These are phyloP conservation scores for Apodemia zela DNA, from an alignment of 2,888 invertebrate genomes.

Conservation along the genomic window DNA sequence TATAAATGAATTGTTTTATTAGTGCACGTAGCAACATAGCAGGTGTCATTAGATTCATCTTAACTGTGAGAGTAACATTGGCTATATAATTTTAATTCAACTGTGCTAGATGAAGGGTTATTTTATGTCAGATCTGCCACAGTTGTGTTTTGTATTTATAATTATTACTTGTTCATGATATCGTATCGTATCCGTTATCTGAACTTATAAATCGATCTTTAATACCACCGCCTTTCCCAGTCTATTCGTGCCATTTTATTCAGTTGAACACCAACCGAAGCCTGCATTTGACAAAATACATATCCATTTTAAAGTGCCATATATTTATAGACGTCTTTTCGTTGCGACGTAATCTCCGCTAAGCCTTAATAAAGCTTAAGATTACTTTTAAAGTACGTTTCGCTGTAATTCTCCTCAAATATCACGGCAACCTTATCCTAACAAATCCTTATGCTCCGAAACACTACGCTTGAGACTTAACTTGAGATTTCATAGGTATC, in stretches of 20 bases:
- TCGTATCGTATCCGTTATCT: not conserved
- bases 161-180: not conserved
- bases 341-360: not conserved
- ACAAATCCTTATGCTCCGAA: not conserved
- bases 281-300: slow-evolving; percentile 1
- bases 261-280: not conserved
- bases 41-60: too few species aligned
- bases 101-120: too few species aligned
- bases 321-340: not conserved
- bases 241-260: not conserved
- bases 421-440: not conserved
- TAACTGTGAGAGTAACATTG: too few species aligned
- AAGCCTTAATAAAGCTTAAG: not conserved
- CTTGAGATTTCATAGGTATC: not conserved
- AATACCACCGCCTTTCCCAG: not conserved
- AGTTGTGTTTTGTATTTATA: too few species aligned
- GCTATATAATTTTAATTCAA: too few species aligned
- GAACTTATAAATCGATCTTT: not conserved
- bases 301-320: slow-evolving; percentile 1
- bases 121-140: too few species aligned
- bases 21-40: too few species aligned
- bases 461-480: not conserved
- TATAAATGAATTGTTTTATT: too few species aligned
- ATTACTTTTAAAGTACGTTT: slow-evolving; percentile 5
- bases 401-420: not conserved